Evolutionary conservation across 1,140 invertebrate genomes (phyloP), one percentile per base, ranked within the genome.

Genomic region (Pseudomyrmex concolor): DNA sequence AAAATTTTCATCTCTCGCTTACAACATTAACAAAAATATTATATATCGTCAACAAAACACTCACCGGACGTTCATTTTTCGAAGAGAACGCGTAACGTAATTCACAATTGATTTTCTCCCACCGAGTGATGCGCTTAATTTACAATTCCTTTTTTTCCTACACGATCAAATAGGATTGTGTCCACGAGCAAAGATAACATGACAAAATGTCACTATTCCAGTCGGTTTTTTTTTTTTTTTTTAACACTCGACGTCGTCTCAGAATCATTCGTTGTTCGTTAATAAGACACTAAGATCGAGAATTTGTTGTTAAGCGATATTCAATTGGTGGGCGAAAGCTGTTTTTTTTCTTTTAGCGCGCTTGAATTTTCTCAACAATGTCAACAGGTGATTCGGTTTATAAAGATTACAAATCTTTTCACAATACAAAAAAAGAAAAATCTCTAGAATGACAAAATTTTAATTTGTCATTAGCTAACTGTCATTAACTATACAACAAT

Each of bases 211-310:
- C 12, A 45, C 22, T n/a, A 48, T 76, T 64, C 72, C 81, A 48
- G 43, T 7, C 34, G 5, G 0, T 0, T 34, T 34, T 7, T 34
- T 34, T 34, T 7, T 34, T 5, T 5, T 34, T 34, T 34, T 34
- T 25, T 2, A 25, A 76, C 22, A 19, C 19, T 60, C 57, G 17
- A 73, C 22, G 45, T 83, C 80, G 45, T 51, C 54, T 76, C 50
- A 51, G 64, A 57, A 72, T 43, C 78, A 86, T 91, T 91, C 91
- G 90, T 91, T 91, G 91, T 91, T 89, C 68, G 74, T 87, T 84
- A 71, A 63, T 90, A 91, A 91, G 91, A 91, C 90, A 91, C 91
- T 84, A 48, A 17, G 48, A 55, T 70, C 13, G 57, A 81, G 62
- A 70, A 66, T 67, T 68, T 51, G 13, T 17, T 43, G 13, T 17